These are phyloP conservation scores for Eledone cirrhosa DNA, from an alignment of 2,888 invertebrate species.

Conservation along the genomic window DNA sequence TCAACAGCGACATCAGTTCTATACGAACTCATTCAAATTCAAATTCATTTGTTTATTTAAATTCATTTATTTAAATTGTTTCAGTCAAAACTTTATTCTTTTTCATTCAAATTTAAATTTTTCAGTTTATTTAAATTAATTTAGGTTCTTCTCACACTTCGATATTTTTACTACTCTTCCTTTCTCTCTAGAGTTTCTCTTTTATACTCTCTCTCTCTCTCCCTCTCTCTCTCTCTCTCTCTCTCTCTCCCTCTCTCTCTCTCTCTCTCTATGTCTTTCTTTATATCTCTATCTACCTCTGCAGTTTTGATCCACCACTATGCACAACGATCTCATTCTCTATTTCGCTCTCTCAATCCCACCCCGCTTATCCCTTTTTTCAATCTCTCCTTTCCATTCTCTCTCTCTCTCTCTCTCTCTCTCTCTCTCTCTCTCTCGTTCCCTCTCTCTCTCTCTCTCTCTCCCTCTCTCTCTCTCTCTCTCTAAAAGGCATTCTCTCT, in stretches of 20 bases:
- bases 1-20: slow-evolving; percentile 23
- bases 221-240: not conserved
- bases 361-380: not conserved
- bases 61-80: slow-evolving; percentile 15
- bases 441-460: not conserved
- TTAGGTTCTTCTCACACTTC: not conserved
- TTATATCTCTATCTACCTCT: not conserved
- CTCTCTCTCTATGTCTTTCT: not conserved
- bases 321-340: too few relatives aligned
- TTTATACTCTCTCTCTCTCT: not conserved
- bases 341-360: not conserved
- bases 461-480: not conserved
- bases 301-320: too few relatives aligned
- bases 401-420: not conserved
- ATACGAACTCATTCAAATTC: slow-evolving; percentile 24
- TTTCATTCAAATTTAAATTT: slow-evolving; percentile 27
- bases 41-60: slow-evolving; percentile 28
- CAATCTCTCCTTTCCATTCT: not conserved
- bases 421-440: not conserved
- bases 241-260: not conserved
- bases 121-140: slow-evolving; percentile 26
- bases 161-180: not conserved
- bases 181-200: not conserved
- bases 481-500: not conserved
- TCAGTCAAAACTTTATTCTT: not conserved